phyloP scores from a whole-genome alignment of 2,797 vertebrate species.

The Zonotrichia albicollis region DNA sequence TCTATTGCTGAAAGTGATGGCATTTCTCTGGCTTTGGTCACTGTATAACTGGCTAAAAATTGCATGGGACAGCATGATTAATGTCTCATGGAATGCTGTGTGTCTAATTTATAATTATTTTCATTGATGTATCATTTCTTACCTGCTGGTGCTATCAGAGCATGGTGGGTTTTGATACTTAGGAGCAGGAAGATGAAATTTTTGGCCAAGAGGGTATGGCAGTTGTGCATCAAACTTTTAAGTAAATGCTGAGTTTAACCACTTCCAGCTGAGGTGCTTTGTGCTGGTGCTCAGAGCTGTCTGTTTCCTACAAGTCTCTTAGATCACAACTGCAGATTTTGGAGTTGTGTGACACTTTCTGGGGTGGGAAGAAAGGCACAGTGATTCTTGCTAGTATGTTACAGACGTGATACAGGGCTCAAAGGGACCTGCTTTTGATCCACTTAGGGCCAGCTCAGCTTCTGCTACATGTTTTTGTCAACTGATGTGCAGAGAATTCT shows the following conservation, averaged over 20 bases:
- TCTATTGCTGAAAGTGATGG: background rate
- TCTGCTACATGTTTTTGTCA: rapidly evolving
- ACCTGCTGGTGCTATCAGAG: background rate
- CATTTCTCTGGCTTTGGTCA: background rate
- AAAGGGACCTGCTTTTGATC: background rate
- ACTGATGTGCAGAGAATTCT: background rate
- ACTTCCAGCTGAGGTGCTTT: background rate
- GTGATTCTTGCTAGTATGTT: rapidly evolving
- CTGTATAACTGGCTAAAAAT: background rate
- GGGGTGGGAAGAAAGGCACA: background rate
- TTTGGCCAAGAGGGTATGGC: background rate
- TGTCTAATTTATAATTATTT: background rate
- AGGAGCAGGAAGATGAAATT: background rate
- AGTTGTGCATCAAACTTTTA: background rate
- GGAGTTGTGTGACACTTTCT: background rate
- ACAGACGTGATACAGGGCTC: background rate
- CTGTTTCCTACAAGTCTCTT: background rate
- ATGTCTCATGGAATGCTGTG: background rate
- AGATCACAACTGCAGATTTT: background rate
- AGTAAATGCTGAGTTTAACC: background rate
- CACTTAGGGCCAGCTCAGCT: rapidly evolving
- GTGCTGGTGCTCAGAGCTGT: background rate
- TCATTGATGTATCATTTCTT: background rate
- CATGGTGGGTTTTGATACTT: rapidly evolving
- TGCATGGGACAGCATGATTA: background rate